Conservation (phyloP, 1,140 invertebrate species). For the Pseudobourletiella spinata region DNA sequence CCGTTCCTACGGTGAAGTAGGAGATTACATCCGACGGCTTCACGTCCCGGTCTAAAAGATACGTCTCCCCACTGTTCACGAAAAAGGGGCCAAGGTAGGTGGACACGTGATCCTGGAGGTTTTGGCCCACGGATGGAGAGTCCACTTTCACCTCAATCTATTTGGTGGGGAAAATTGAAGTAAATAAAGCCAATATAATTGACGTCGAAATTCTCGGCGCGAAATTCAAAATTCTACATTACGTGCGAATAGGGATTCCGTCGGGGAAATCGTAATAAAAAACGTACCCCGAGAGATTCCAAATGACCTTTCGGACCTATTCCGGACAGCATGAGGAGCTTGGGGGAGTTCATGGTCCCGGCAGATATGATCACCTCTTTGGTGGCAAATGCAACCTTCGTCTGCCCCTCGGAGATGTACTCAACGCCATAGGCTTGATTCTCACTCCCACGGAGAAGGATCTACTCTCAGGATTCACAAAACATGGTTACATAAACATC, state of each 20-base stretch:
- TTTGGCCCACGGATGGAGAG: slow-evolving; percentile 19
- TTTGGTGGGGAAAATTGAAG: background rate
- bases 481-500: no score
- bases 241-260: background rate
- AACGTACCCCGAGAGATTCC: background rate
- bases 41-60: slow-evolving; percentile 17
- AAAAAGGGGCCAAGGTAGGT: slow-evolving; percentile 21
- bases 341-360: slow-evolving; percentile 7
- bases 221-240: background rate
- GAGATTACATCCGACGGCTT: background rate
- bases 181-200: background rate
- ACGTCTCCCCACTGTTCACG: slow-evolving; percentile 6
- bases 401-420: slow-evolving; percentile 13
- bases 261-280: background rate
- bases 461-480: no score
- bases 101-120: slow-evolving; percentile 24
- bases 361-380: slow-evolving; percentile 18
- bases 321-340: no score
- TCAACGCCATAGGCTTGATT: slow-evolving; percentile 19
- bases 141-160: slow-evolving; percentile 11
- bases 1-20: slow-evolving; percentile 6
- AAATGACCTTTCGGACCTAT: slow-evolving; percentile 9
- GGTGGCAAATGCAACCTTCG: slow-evolving; percentile 6
- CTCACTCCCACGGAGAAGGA: background rate
- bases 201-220: background rate